Evolutionary conservation across 2,797 vertebrate genomes (phyloP).

Genomic region (Morus bassanus): DNA sequence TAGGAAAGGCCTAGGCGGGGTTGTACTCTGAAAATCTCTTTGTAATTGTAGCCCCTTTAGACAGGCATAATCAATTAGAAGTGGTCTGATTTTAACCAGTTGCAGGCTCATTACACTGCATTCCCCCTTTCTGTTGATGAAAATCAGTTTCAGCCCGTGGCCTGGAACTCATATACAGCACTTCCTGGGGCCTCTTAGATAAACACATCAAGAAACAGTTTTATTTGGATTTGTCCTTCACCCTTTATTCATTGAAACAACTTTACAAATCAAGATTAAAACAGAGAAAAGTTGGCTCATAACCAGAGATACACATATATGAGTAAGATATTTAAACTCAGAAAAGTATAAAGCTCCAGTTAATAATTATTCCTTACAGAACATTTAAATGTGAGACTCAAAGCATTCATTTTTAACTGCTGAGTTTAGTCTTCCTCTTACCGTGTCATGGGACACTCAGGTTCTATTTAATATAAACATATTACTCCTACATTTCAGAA

Average conservation of each 20-base stretch:
- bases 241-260: conserved; percentile 61
- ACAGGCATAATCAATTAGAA: conserved; percentile 75
- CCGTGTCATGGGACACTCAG: neutral
- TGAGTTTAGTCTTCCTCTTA: neutral
- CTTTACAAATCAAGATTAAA: conserved; percentile 65
- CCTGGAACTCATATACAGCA: conserved; percentile 73
- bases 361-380: neutral
- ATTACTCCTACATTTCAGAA: neutral
- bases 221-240: conserved; percentile 68
- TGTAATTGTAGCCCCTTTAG: conserved; percentile 67
- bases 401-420: neutral
- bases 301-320: conserved; percentile 30
- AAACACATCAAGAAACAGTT: conserved; percentile 73
- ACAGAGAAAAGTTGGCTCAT: conserved; percentile 29
- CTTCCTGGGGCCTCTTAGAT: conserved; percentile 70
- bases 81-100: conserved; percentile 75
- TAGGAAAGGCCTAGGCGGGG: conserved; percentile 57
- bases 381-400: neutral
- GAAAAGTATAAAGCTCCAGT: neutral
- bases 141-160: conserved; percentile 73
- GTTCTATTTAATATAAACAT: conserved; percentile 37
- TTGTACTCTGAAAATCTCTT: conserved; percentile 63
- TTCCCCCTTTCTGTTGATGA: conserved; percentile 72
- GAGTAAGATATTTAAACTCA: conserved; percentile 14
- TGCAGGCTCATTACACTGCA: conserved; percentile 72